These are phyloP conservation scores for Helicoverpa armigera DNA, from an alignment of 1,140 invertebrate species.

Conservation along the genomic window DNA sequence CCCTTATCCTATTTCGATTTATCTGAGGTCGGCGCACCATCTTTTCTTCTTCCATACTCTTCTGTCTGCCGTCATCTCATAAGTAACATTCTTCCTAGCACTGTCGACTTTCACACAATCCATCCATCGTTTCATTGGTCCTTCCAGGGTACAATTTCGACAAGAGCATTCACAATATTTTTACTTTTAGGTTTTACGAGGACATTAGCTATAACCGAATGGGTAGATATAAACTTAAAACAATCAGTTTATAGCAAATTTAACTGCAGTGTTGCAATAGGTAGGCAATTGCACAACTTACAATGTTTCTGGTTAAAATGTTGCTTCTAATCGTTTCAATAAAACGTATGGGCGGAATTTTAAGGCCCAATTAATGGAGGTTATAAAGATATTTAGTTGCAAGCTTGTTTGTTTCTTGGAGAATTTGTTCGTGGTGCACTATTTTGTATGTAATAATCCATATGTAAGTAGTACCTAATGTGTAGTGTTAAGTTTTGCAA, in stretches of 20 bases:
- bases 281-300: constrained; percentile 22
- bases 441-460: too few species aligned
- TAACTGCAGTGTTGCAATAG: constrained; percentile 38
- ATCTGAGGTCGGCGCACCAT: too few species aligned
- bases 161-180: background rate
- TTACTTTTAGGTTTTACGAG: constrained; percentile 24
- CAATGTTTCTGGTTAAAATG: constrained; percentile 26
- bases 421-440: background rate
- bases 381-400: constrained; percentile 4
- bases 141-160: too few species aligned
- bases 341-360: background rate
- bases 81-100: too few species aligned
- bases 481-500: too few species aligned
- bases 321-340: constrained; percentile 14
- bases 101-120: too few species aligned
- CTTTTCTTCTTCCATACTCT: too few species aligned
- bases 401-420: background rate
- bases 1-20: too few species aligned
- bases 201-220: constrained; percentile 12
- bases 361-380: background rate
- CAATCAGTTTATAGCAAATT: constrained; percentile 57
- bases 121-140: too few species aligned
- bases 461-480: too few species aligned
- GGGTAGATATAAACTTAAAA: constrained; percentile 28
- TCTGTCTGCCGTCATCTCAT: too few species aligned